phyloP scores from a whole-genome alignment of 2,797 vertebrate species.

The Limosa lapponica region DNA sequence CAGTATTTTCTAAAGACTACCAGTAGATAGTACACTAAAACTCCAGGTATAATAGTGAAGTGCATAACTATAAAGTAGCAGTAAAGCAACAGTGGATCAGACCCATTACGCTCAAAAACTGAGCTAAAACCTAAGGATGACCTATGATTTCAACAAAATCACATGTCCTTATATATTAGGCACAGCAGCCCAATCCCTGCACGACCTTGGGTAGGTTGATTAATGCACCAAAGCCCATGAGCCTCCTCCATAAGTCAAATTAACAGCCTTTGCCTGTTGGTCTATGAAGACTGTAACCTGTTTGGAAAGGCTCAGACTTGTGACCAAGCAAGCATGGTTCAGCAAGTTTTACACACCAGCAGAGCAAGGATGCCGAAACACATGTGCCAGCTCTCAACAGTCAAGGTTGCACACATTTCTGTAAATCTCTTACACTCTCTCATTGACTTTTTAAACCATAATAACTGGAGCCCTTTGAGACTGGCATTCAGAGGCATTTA shows the following conservation, averaged over 20 bases:
- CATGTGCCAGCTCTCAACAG: not conserved
- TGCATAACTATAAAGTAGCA: not conserved
- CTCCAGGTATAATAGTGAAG: not conserved
- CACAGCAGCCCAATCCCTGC: not conserved
- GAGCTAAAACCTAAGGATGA: not conserved
- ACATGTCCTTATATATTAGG: not conserved
- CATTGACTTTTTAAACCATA: not conserved
- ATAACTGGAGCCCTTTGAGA: not conserved
- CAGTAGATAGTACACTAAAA: not conserved
- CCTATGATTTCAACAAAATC: not conserved
- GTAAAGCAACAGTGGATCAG: not conserved
- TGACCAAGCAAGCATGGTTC: not conserved
- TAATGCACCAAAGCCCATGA: not conserved
- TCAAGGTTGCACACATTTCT: not conserved
- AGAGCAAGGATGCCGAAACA: not conserved
- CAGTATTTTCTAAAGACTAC: conserved; percentile 2
- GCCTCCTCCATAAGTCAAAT: not conserved
- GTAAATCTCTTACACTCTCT: not conserved
- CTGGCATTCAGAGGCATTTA: not conserved
- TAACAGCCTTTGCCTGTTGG: not conserved
- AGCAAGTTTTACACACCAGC: not conserved
- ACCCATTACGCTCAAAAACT: not conserved
- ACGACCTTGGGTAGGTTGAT: rapidly evolving
- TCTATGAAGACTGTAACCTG: not conserved
- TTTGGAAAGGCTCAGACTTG: not conserved